A percentile compares a stretch with the other conserved stretches of the same genome.
These are phyloP conservation scores for Ditula angustiorana DNA, from an alignment of 2,888 invertebrate genomes.

Conservation along the genomic window DNA sequence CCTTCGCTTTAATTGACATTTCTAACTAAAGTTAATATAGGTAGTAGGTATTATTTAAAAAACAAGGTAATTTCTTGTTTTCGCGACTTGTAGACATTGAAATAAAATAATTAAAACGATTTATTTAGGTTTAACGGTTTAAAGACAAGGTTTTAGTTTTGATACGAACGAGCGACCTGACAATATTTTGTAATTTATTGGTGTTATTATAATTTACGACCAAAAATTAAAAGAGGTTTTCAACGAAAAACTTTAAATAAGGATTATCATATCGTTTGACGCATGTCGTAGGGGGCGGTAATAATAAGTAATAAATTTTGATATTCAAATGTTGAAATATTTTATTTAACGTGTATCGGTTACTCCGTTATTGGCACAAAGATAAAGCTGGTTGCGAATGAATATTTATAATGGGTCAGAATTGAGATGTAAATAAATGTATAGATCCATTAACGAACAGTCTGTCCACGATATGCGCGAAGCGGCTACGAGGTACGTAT, in stretches of 20 bases:
- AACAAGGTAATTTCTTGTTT: too few relatives aligned
- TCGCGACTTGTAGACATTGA: too few relatives aligned
- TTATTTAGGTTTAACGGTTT: too few relatives aligned
- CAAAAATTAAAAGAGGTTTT: constrained; percentile 15
- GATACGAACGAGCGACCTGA: background rate
- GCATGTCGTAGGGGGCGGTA: constrained; percentile 44
- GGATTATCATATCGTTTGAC: constrained; percentile 31
- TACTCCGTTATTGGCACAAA: constrained; percentile 63
- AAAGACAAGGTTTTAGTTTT: constrained; percentile 32
- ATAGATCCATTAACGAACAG: constrained; percentile 65
- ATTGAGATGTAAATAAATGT: constrained; percentile 76
- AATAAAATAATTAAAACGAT: too few relatives aligned
- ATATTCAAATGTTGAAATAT: constrained; percentile 47
- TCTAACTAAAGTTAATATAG: constrained; percentile 58
- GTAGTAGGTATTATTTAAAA: constrained; percentile 46
- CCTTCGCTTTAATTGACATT: constrained; percentile 48
- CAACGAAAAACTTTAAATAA: constrained; percentile 25
- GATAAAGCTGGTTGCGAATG: constrained; percentile 64
- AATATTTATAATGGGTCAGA: constrained; percentile 70
- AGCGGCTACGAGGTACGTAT: constrained; percentile 11
- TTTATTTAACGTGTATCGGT: constrained; percentile 57
- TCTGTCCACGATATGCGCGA: constrained; percentile 40
- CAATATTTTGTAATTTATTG: constrained; percentile 24
- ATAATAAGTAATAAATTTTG: constrained; percentile 49
- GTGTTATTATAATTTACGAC: constrained; percentile 22